These are phyloP conservation scores for Drosophila eugracilis DNA, from an alignment of 1,140 invertebrate genomes.

Conservation along the genomic window DNA sequence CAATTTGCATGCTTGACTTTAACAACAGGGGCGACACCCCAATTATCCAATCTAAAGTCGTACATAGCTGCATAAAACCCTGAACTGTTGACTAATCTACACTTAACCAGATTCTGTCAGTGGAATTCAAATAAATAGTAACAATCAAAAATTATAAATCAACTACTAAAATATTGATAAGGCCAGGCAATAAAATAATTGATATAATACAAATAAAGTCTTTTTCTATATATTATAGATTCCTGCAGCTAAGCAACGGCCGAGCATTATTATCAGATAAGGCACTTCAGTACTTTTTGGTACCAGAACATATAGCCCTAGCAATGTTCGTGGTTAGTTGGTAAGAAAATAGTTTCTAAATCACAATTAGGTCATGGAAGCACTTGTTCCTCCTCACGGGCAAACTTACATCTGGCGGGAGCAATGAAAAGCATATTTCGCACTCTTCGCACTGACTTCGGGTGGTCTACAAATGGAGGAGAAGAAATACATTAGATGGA, in stretches of 20 bases:
- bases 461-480: conserved; percentile 66
- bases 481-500: conserved; percentile 4
- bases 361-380: conserved; percentile 8
- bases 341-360: background rate
- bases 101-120: background rate
- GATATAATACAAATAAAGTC: conserved; percentile 4
- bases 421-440: conserved; percentile 95
- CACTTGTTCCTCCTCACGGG: background rate
- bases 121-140: background rate
- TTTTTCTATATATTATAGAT: conserved; percentile 5
- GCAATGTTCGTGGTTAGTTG: background rate
- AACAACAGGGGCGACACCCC: background rate
- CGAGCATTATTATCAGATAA: conserved; percentile 6
- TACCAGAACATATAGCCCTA: too few species aligned
- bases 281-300: too few species aligned
- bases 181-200: conserved; percentile 11
- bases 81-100: background rate
- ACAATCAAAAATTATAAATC: conserved; percentile 38
- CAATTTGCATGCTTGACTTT: background rate
- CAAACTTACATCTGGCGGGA: conserved; percentile 91
- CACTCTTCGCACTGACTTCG: conserved; percentile 93
- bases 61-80: background rate
- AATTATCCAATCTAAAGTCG: background rate
- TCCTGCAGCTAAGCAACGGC: background rate
- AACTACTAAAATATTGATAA: conserved; percentile 16